Evolutionary conservation across 2,797 vertebrate species (phyloP), one percentile per base, ranked within the genome.

Genomic region (Caiman crocodilus): DNA sequence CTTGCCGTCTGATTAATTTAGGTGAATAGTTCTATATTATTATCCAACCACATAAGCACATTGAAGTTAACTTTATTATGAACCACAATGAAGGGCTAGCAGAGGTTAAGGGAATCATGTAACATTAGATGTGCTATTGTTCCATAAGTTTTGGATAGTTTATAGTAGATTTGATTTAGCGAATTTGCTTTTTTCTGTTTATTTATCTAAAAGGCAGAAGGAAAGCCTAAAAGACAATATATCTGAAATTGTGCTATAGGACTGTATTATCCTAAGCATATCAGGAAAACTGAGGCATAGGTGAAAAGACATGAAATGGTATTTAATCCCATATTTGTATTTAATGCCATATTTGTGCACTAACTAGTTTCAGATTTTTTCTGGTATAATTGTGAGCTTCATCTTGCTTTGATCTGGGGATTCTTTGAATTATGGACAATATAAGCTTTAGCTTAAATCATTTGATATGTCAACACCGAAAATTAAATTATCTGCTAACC

Each of bases 1-100:
- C 95, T 97, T 92, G 83, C 86, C 85, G 79, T 85, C 76, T 79
- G 90, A 84, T 96, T 91, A 95, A 96, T 94, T 78, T 94, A 96
- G 85, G 91, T 95, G 87, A 96, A 95, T 73, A 85, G 75, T 59
- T 95, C 91, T 94, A 50, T 93, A 58, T 95, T 95, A 88, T 96
- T 96, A 95, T 95, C 92, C 3, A 3, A 76, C 93, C 79, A 85
- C 85, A 95, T 91, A 97, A 96, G 95, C 94, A 93, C 77, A 92
- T 94, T 97, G 88, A 77, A 94, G 81, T 89, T 94, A 95, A 91
- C 94, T 91, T 97, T 93, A 89, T 1, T 94, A 74, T 95, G 83
- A 95, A 61, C 65, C 79, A 91, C 73, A 96, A 86, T 75, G 89
- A 92, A 87, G 35, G 94, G 57, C 81, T 88, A 92, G 64, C 76